Evolutionary conservation across 2,113 vertebrate genomes (phyloP).

Genomic region (Ceyx melanurus): DNA sequence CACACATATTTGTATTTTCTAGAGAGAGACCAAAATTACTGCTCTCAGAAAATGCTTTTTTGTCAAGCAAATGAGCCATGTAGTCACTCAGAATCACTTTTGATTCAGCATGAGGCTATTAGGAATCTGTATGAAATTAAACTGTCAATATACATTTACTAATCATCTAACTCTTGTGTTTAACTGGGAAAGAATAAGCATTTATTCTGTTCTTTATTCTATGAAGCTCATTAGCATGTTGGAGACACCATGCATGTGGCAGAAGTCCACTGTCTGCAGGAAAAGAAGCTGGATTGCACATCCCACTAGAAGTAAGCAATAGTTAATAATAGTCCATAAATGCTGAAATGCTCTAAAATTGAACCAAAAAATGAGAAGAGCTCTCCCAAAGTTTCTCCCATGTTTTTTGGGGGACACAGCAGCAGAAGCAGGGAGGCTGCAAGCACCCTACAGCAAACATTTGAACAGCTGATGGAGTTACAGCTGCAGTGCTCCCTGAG

Average conservation of each 20-base stretch:
- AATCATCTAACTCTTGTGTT: not conserved
- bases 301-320: not conserved
- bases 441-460: not conserved
- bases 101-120: not conserved
- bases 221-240: not conserved
- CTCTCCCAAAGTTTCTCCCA: not conserved
- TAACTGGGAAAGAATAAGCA: not conserved
- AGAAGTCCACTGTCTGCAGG: not conserved
- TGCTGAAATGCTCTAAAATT: not conserved
- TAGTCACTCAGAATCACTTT: not conserved
- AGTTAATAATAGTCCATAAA: not conserved
- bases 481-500: not conserved
- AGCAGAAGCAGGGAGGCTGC: not conserved
- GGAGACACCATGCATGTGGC: not conserved
- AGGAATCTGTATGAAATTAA: not conserved
- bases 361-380: not conserved
- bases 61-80: not conserved
- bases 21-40: not conserved
- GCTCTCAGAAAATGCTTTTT: not conserved
- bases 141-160: not conserved
- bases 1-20: not conserved
- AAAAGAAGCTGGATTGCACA: not conserved
- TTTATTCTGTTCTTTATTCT: not conserved
- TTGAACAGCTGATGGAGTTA: not conserved
- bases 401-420: not conserved